phyloP scores from a whole-genome alignment of 2,797 vertebrate genomes.

The Cyprinella venusta region DNA sequence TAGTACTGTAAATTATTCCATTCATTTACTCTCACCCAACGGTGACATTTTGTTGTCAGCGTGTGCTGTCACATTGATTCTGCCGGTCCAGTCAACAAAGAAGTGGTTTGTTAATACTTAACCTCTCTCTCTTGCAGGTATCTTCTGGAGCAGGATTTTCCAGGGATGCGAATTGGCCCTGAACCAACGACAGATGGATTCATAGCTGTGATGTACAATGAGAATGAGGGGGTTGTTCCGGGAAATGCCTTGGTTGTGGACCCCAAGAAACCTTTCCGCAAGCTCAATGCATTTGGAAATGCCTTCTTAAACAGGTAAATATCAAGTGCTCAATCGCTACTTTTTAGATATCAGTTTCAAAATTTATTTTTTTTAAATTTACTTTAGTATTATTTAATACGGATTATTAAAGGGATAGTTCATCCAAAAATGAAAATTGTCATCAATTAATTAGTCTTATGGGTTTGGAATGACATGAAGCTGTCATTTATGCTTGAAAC shows the following conservation, averaged over 20 bases:
- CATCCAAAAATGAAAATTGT: neutral
- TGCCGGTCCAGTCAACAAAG: neutral
- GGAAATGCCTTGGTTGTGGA: constrained; percentile 96
- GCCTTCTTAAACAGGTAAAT: constrained; percentile 93
- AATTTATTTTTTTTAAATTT: too few species aligned
- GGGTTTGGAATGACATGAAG: too few species aligned
- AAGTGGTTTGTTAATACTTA: constrained; percentile 10
- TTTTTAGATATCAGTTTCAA: neutral
- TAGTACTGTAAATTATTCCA: neutral
- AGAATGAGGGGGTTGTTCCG: constrained; percentile 89
- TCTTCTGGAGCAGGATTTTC: constrained; percentile 94
- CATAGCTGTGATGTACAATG: constrained; percentile 96
- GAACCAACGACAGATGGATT: constrained; percentile 97
- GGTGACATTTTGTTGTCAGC: neutral
- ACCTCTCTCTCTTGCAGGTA: constrained; percentile 77
- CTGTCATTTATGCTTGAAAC: neutral
- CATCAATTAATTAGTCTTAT: too few species aligned
- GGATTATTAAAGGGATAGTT: neutral
- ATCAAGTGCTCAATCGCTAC: neutral
- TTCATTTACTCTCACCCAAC: neutral
- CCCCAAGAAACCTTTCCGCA: constrained; percentile 95
- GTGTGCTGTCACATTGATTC: constrained; percentile 8
- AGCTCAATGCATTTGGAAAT: constrained; percentile 94
- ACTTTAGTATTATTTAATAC: neutral
- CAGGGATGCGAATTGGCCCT: constrained; percentile 95